Percentiles rank a stretch among this genome's conserved stretches.
These are phyloP conservation scores for Sipha maydis DNA, from an alignment of 2,888 invertebrate genomes.

Conservation along the genomic window DNA sequence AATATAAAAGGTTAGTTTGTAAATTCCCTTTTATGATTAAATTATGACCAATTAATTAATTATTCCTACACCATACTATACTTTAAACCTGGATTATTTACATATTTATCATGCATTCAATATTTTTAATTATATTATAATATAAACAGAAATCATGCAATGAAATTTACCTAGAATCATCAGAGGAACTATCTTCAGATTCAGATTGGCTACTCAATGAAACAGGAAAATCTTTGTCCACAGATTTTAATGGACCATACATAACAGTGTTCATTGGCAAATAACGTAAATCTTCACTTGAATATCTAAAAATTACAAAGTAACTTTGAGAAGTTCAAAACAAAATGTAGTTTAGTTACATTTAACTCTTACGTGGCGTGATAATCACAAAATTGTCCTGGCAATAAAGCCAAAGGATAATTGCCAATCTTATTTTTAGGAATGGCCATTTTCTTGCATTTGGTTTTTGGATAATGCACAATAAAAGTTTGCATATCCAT, in stretches of 20 bases:
- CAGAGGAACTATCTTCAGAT: constrained; percentile 70
- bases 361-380: constrained; percentile 74
- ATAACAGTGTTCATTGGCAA: constrained; percentile 92
- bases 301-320: constrained; percentile 71
- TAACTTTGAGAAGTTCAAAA: constrained; percentile 50
- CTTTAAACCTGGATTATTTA: constrained; percentile 22
- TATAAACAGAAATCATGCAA: constrained; percentile 21
- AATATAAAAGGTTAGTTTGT: constrained; percentile 40
- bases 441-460: constrained; percentile 69
- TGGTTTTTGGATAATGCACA: constrained; percentile 78
- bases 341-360: constrained; percentile 53
- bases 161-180: constrained; percentile 69
- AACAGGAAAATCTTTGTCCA: constrained; percentile 70
- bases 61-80: constrained; percentile 45
- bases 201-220: constrained; percentile 69
- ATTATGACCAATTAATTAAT: constrained; percentile 19
- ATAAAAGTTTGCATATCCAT: constrained; percentile 93
- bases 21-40: constrained; percentile 45
- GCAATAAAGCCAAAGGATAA: constrained; percentile 93
- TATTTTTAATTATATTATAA: constrained; percentile 53
- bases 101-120: constrained; percentile 50
- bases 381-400: constrained; percentile 94
- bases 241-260: constrained; percentile 72
- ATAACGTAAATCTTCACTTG: constrained; percentile 86
- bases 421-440: constrained; percentile 73